Percentiles rank a stretch among this genome's conserved stretches.
These are phyloP conservation scores for Nasonia vitripennis DNA, from an alignment of 1,140 invertebrate species.

Conservation along the genomic window DNA sequence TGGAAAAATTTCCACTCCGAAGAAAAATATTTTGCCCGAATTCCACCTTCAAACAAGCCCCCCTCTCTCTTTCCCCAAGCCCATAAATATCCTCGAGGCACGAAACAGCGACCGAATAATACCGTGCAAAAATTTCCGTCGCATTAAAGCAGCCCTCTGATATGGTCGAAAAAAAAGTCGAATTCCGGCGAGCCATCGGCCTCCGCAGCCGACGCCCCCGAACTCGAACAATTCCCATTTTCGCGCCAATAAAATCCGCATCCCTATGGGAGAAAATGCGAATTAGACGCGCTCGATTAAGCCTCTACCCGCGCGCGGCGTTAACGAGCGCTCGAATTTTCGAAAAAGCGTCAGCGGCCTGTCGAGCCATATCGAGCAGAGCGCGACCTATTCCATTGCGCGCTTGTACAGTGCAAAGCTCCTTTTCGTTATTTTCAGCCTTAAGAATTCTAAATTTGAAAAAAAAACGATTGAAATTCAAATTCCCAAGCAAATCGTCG, in stretches of 20 bases:
- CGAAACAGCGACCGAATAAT: background rate
- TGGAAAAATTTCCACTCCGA: no score
- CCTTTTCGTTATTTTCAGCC: no score
- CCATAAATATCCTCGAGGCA: background rate
- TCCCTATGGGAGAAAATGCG: constrained; percentile 13
- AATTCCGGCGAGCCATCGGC: background rate
- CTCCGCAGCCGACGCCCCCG: background rate
- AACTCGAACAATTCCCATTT: constrained; percentile 16
- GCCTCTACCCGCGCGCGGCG: background rate
- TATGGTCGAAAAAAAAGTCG: background rate
- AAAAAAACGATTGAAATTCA: background rate
- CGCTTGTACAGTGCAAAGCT: background rate
- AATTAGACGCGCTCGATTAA: constrained; percentile 33
- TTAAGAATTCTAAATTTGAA: no score
- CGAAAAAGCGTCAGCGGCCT: background rate
- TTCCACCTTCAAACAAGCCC: no score
- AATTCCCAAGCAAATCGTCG: no score
- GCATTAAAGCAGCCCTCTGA: background rate
- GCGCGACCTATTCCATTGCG: no score
- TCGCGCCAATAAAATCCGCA: constrained; percentile 20
- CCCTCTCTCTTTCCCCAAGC: background rate
- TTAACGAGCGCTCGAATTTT: background rate
- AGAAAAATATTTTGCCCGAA: no score
- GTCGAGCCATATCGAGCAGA: constrained; percentile 13
- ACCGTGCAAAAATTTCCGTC: background rate